Base-by-base conservation (phyloP, 2,113 vertebrate species). In the Archilochus colubris region DNA sequence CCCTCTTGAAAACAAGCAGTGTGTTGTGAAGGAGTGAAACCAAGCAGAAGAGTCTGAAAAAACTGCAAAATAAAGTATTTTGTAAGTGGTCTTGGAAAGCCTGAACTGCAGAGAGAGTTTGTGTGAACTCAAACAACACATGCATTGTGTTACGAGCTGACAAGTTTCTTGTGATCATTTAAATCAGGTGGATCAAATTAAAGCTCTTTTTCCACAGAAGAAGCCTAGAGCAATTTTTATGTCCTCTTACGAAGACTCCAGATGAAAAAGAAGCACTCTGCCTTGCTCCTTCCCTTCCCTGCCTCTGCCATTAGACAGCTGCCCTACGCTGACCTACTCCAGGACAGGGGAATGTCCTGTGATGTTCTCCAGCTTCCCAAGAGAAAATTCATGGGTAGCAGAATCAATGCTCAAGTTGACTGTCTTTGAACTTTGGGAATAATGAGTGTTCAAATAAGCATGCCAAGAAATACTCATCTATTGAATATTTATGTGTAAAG, bases 271-370 rank as follows among this genome's bases (percentile, higher is more conserved):
- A 31, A 88, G 27, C 16, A 73, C 23, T 40, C 25, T 38, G 51
- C 69, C 24, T 20, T 16, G 5, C 12, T 94, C 36, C 6, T 80
- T 77, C 14, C 17, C 9, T 21, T 76, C 5, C 28, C 51, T 86
- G 36, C 15, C 76, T 75, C 59, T 55, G 28, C 23, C 44, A 38
- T n/a, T 4, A 6, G 20, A 18, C 25, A 72, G 31, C 23, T 88
- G 33, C 57, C 19, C 25, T 64, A 33, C 17, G n/a, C 5, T 33
- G 18, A 44, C 21, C 30, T 73, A 38, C 20, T 64, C 15, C 31
- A 76, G 55, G 72, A 76, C 11, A 50, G 24, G 0, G 0, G 11
- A 79, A 88, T 1, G 0, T n/a, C 20, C 31, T 61, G 30, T 20
- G 22, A 43, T 0, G 2, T 43, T 82, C 53, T 58, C 31, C 0